Evolutionary conservation across 2,888 invertebrate genomes (phyloP).

Genomic region (Lottia gigantea): DNA sequence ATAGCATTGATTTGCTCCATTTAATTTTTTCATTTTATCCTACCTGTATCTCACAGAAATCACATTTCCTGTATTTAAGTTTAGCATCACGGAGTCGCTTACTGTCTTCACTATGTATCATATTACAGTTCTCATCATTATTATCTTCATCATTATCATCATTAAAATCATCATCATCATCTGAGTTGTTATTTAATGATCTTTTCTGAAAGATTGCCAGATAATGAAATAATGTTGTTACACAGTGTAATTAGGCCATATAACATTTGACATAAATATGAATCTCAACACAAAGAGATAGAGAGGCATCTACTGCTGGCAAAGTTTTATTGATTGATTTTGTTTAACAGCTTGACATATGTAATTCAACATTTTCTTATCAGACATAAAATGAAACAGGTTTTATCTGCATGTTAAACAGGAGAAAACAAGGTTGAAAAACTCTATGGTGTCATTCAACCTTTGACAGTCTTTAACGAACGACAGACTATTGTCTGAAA

Average conservation of each 20-base stretch:
- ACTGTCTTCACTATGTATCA: conserved; percentile 24
- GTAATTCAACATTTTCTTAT: neutral
- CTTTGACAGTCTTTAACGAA: no score
- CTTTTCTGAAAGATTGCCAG: conserved; percentile 24
- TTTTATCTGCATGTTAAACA: neutral
- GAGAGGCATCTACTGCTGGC: no score
- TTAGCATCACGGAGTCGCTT: conserved; percentile 15
- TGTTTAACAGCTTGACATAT: no score
- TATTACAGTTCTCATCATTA: conserved; percentile 28
- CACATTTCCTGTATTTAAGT: conserved; percentile 53
- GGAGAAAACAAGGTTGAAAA: neutral
- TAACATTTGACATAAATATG: no score
- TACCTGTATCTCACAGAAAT: conserved; percentile 60
- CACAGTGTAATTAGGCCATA: neutral
- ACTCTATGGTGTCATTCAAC: no score
- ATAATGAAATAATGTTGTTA: no score
- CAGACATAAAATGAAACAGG: neutral
- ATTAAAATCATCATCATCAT: conserved; percentile 30
- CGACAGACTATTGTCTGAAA: no score
- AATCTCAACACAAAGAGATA: no score
- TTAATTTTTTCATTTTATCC: neutral
- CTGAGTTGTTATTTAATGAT: conserved; percentile 26
- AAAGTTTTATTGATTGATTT: no score
- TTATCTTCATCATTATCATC: conserved; percentile 30
- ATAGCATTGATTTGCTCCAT: no score